Percentiles rank a stretch among this genome's conserved stretches.
Evolutionary conservation across 2,888 invertebrate genomes (phyloP).

Genomic region (Drosophila austrosaltans): DNA sequence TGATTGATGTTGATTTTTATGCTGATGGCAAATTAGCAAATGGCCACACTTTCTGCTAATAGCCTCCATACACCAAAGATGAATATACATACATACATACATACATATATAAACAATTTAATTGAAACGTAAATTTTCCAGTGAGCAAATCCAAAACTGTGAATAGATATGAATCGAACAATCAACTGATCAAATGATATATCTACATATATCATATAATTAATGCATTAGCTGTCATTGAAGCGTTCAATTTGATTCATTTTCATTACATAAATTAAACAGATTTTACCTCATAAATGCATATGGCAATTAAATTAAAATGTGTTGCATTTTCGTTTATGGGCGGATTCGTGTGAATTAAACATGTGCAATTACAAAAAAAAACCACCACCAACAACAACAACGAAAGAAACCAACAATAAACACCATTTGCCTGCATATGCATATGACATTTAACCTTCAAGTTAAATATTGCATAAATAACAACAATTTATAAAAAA

Average conservation of each 20-base stretch:
- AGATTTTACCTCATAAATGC: conserved; percentile 28
- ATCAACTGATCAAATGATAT: neutral
- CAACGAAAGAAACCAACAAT: neutral
- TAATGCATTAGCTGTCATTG: conserved; percentile 24
- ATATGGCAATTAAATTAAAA: conserved; percentile 43
- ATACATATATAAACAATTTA: neutral
- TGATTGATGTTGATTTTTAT: conserved; percentile 68
- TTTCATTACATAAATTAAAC: conserved; percentile 35
- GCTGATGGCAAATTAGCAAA: conserved; percentile 6
- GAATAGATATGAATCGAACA: neutral
- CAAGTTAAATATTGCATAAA: conserved; percentile 56
- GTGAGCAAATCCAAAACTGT: neutral
- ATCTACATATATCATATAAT: conserved; percentile 19
- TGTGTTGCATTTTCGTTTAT: neutral
- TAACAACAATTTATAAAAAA: conserved; percentile 34
- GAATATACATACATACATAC: neutral
- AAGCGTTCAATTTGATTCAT: conserved; percentile 32
- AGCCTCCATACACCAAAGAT: neutral
- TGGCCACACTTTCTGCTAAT: conserved; percentile 9
- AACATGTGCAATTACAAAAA: conserved; percentile 21
- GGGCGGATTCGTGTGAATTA: conserved; percentile 4
- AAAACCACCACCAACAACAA: neutral
- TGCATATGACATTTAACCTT: conserved; percentile 63
- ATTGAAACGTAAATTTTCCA: conserved; percentile 35
- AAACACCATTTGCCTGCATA: conserved; percentile 30